These are phyloP conservation scores for Fregata magnificens DNA, from an alignment of 2,113 vertebrate species.

Conservation along the genomic window DNA sequence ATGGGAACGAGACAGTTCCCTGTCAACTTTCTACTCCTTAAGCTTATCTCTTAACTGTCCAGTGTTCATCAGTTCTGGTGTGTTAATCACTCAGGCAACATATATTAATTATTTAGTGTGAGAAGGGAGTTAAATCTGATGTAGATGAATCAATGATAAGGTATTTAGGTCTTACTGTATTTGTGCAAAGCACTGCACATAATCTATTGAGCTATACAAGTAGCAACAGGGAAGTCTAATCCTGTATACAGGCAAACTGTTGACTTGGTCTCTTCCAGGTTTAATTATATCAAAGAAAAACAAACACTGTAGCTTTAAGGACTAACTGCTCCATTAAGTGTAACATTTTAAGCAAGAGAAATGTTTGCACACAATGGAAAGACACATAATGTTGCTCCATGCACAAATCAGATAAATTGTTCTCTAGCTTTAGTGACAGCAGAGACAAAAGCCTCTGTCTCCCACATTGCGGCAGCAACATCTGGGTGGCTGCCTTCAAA, in stretches of 20 bases:
- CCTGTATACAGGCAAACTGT: neutral
- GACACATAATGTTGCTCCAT: conserved; percentile 19
- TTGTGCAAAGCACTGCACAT: conserved; percentile 13
- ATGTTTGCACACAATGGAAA: conserved; percentile 60
- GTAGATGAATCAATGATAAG: conserved; percentile 10
- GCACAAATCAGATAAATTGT: conserved; percentile 25
- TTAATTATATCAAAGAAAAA: neutral
- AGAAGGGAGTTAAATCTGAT: conserved; percentile 34
- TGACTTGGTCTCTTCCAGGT: neutral
- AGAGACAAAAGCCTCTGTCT: conserved; percentile 42
- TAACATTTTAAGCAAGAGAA: conserved; percentile 23
- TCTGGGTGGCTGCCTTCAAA: conserved; percentile 39
- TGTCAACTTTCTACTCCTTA: neutral
- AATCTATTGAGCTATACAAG: conserved; percentile 20
- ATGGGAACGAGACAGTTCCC: neutral
- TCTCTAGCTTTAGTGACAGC: conserved; percentile 30
- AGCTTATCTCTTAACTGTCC: neutral
- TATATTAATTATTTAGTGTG: neutral
- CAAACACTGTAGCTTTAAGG: neutral
- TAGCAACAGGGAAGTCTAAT: conserved; percentile 46
- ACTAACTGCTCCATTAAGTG: conserved; percentile 7
- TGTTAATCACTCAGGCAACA: neutral
- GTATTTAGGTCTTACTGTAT: conserved; percentile 23
- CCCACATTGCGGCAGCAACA: neutral
- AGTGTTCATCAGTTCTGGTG: neutral